phyloP scores from a whole-genome alignment of 1,140 invertebrate species.

The Maniola jurtina region DNA sequence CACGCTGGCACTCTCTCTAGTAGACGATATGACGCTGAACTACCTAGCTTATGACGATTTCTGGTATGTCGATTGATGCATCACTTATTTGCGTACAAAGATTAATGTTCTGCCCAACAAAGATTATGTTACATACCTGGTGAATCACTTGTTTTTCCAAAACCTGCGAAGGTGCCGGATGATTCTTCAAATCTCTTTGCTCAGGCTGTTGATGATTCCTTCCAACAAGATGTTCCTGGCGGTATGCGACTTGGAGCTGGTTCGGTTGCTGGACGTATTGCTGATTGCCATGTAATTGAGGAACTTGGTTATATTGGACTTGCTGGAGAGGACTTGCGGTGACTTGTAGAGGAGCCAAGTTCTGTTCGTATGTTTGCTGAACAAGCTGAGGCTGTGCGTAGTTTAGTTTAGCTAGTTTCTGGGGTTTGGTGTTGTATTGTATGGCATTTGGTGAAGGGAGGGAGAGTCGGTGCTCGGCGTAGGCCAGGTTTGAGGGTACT shows the following conservation, averaged over 20 bases:
- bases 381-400: constrained; percentile 31
- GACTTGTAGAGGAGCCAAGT: constrained; percentile 22
- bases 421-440: constrained; percentile 40
- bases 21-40: no score
- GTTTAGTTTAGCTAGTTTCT: constrained; percentile 32
- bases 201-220: constrained; percentile 30
- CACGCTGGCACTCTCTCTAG: no score
- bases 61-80: no score
- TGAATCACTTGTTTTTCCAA: constrained; percentile 24
- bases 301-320: constrained; percentile 32
- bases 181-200: constrained; percentile 29
- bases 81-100: no score
- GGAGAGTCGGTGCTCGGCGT: constrained; percentile 47
- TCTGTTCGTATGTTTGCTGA: constrained; percentile 25
- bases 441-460: constrained; percentile 38
- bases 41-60: no score
- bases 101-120: no score
- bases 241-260: constrained; percentile 31
- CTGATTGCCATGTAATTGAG: constrained; percentile 33
- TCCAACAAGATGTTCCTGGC: constrained; percentile 27
- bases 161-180: constrained; percentile 18
- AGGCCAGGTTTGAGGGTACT: constrained; percentile 56
- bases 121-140: constrained; percentile 40
- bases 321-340: constrained; percentile 29
- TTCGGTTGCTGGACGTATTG: constrained; percentile 32